phyloP scores from a whole-genome alignment of 2,113 vertebrate genomes.

The Zosterops pallidus region DNA sequence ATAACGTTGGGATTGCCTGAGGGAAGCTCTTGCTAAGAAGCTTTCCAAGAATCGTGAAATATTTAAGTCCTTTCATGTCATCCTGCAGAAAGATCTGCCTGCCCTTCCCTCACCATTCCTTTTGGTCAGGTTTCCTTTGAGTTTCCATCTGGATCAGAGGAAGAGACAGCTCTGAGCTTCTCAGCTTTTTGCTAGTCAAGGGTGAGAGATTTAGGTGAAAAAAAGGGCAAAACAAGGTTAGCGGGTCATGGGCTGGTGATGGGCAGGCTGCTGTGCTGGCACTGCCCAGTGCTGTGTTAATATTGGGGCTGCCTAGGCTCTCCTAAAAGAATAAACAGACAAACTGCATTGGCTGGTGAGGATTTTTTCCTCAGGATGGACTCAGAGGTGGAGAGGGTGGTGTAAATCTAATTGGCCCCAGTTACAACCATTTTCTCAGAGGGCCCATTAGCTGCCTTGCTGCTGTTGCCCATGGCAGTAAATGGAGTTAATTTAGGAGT shows the following conservation, averaged over 20 bases:
- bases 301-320: not conserved
- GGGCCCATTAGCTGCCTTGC: not conserved
- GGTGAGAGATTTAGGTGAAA: not conserved
- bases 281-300: accelerated
- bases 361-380: not conserved
- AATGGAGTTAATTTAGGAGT: not conserved
- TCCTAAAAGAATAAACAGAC: not conserved
- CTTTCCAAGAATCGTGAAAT: not conserved
- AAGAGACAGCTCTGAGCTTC: not conserved
- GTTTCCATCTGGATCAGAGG: not conserved
- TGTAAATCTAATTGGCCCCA: not conserved
- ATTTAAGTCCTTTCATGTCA: not conserved
- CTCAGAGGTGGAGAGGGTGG: not conserved
- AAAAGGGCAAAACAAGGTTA: not conserved
- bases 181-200: not conserved
- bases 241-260: not conserved
- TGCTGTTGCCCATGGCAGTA: not conserved
- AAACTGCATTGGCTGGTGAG: not conserved
- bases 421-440: not conserved
- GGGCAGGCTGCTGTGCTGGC: not conserved
- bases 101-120: not conserved
- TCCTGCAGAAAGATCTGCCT: not conserved
- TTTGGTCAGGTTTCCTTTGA: not conserved
- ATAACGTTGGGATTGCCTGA: not conserved
- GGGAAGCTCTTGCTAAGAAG: not conserved